phyloP scores from a whole-genome alignment of 2,888 invertebrate genomes.

The Lepidonotus clava region DNA sequence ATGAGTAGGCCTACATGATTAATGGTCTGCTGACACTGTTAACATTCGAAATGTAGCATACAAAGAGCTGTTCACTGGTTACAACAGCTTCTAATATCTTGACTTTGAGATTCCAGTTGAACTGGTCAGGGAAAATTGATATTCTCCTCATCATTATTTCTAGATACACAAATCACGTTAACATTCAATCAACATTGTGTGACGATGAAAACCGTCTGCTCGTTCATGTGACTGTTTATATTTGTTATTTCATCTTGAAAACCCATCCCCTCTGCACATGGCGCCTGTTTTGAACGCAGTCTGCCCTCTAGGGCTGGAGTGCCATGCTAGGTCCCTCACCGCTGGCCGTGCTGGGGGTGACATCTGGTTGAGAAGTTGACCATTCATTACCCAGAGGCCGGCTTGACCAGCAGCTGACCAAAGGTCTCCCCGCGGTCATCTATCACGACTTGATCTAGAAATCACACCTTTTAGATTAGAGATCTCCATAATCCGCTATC shows the following conservation, averaged over 20 bases:
- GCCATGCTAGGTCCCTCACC: background rate
- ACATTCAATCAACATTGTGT: too few species aligned
- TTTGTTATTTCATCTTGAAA: background rate
- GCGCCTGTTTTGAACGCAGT: background rate
- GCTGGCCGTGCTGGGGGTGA: conserved; percentile 6
- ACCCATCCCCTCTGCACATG: background rate
- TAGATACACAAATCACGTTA: too few species aligned
- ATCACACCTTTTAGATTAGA: conserved; percentile 6
- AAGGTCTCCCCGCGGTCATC: background rate
- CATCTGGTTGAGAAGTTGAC: conserved; percentile 36
- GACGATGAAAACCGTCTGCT: too few species aligned
- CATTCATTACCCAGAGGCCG: background rate
- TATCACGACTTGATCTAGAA: conserved; percentile 15
- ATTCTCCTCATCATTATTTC: too few species aligned
- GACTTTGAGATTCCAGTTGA: too few species aligned
- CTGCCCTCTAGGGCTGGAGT: background rate
- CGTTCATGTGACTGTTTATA: background rate
- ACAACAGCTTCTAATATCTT: too few species aligned
- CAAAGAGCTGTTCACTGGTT: too few species aligned
- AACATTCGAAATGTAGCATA: too few species aligned
- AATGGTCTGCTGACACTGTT: too few species aligned
- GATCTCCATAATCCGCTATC: background rate
- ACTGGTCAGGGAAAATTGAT: too few species aligned
- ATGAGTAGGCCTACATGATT: too few species aligned
- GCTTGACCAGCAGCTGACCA: conserved; percentile 28